Percentiles rank a stretch among this genome's conserved stretches.
Conservation (phyloP, 2,113 vertebrate genomes). For the Lepus europaeus region DNA sequence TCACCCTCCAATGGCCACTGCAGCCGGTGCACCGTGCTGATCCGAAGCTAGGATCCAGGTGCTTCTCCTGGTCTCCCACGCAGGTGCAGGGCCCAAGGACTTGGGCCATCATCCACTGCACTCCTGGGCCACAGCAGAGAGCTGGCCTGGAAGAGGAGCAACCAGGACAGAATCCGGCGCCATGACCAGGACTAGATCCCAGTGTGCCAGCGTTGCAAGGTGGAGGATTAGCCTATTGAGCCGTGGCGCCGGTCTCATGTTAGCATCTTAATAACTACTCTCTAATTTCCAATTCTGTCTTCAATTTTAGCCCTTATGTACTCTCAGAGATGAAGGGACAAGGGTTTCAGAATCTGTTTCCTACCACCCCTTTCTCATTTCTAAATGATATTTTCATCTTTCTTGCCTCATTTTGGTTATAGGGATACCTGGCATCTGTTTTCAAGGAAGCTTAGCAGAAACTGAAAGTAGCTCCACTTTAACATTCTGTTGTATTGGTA, state of each 20-base stretch:
- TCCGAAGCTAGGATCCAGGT: no score
- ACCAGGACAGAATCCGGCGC: no score
- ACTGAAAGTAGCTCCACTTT: neutral
- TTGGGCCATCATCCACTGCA: no score
- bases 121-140: no score
- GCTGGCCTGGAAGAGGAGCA: no score
- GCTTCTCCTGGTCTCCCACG: no score
- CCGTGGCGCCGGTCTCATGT: neutral
- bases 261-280: neutral
- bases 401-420: slow-evolving; percentile 2
- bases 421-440: neutral
- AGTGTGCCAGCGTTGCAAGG: no score
- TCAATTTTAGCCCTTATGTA: neutral
- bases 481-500: neutral
- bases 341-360: slow-evolving; percentile 4
- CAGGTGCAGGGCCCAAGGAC: no score
- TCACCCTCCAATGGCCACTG: no score
- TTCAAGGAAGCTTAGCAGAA: slow-evolving; percentile 14
- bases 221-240: no score
- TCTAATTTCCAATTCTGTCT: neutral
- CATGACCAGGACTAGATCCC: no score
- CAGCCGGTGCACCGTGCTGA: no score
- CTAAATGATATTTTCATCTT: neutral
- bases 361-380: neutral
- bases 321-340: neutral